phyloP scores from a whole-genome alignment of 2,113 vertebrate genomes.

The Pelodiscus sinensis region DNA sequence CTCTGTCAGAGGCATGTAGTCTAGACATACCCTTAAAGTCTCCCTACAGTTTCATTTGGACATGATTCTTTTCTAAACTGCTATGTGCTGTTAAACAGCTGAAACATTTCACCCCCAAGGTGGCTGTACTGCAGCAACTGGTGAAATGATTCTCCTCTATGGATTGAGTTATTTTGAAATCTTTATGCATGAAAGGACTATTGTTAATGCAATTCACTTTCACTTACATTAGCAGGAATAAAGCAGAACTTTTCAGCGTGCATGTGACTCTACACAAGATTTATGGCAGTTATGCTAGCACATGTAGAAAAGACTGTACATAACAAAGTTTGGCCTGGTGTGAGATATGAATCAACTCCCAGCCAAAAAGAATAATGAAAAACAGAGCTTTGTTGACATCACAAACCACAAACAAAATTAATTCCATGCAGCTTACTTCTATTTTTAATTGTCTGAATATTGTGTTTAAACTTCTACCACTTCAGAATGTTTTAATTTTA shows the following conservation, averaged over 20 bases:
- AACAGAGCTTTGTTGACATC: constrained; percentile 41
- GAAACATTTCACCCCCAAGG: not conserved
- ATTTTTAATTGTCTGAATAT: constrained; percentile 55
- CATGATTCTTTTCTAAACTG: not conserved
- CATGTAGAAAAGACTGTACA: rapidly evolving
- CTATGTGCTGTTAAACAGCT: not conserved
- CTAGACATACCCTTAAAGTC: not conserved
- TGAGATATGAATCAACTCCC: constrained; percentile 10
- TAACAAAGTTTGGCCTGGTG: not conserved
- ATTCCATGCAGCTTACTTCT: constrained; percentile 58
- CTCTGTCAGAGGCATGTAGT: too few relatives aligned
- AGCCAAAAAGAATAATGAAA: constrained; percentile 41
- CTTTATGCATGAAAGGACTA: not conserved
- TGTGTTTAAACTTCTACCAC: constrained; percentile 44
- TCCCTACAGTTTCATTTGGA: not conserved
- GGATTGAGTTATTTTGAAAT: not conserved
- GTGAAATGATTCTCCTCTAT: not conserved
- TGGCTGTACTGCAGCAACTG: not conserved
- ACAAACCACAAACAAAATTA: constrained; percentile 48
- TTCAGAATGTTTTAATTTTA: constrained; percentile 17
- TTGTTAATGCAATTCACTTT: not conserved
- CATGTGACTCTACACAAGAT: not conserved
- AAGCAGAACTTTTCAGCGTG: rapidly evolving
- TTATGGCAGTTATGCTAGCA: not conserved
- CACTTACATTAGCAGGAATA: not conserved